phyloP scores from a whole-genome alignment of 2,888 invertebrate species.

The Phrixothrix hirtus region DNA sequence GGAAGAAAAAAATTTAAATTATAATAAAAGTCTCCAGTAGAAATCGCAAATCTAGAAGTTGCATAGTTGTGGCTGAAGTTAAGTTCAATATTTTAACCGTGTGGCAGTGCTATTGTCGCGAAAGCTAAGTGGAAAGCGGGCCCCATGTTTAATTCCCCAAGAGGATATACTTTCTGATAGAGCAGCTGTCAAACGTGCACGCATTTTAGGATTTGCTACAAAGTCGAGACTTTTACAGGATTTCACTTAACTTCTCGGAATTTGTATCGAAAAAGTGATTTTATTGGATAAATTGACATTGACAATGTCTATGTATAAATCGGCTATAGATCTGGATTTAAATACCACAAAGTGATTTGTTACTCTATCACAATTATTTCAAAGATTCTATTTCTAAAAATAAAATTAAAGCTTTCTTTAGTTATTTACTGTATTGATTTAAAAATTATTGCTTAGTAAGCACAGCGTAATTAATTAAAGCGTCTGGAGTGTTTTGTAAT shows the following conservation, averaged over 20 bases:
- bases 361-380: no score
- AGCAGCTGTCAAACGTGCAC: constrained; percentile 49
- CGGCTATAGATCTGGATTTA: no score
- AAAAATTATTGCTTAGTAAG: no score
- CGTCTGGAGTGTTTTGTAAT: no score
- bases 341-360: no score
- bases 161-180: constrained; percentile 50
- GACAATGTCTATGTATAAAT: constrained; percentile 22
- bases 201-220: constrained; percentile 39
- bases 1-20: constrained; percentile 17
- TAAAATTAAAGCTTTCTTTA: no score
- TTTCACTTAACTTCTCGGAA: constrained; percentile 35
- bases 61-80: constrained; percentile 26
- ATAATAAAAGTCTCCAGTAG: constrained; percentile 20
- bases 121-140: constrained; percentile 35
- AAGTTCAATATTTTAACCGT: constrained; percentile 34
- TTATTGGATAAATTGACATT: constrained; percentile 32
- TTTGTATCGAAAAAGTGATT: constrained; percentile 38
- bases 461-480: no score
- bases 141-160: constrained; percentile 50
- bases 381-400: no score
- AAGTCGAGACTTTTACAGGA: constrained; percentile 39
- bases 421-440: no score
- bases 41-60: constrained; percentile 27
- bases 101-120: constrained; percentile 31